Evolutionary conservation across 2,888 invertebrate species (phyloP).

Genomic region (Nysson spinosus): DNA sequence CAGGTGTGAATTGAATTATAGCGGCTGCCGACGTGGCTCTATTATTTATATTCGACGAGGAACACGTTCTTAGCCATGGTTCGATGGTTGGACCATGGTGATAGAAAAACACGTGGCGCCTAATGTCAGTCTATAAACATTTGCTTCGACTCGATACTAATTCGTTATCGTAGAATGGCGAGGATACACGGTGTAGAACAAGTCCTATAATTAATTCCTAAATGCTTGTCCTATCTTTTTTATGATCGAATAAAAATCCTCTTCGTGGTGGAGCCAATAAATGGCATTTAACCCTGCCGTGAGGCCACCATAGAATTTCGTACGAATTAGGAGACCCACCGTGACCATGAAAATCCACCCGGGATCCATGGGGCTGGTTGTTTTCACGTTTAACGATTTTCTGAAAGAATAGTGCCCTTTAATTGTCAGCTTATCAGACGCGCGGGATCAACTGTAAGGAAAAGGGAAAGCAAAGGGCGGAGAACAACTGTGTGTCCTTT

Average conservation of each 20-base stretch:
- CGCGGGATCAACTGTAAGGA: constrained; percentile 54
- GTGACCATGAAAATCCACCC: neutral
- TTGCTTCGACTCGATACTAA: constrained; percentile 46
- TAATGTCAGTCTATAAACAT: constrained; percentile 55
- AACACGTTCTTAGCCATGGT: constrained; percentile 45
- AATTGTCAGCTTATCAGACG: constrained; percentile 58
- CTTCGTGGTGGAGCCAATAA: constrained; percentile 16
- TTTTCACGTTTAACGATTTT: constrained; percentile 36
- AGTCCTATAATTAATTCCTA: constrained; percentile 44
- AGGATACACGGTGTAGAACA: constrained; percentile 14
- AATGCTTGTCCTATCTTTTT: constrained; percentile 26
- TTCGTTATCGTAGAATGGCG: constrained; percentile 52
- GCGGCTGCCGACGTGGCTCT: constrained; percentile 59
- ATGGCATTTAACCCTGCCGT: too few relatives aligned
- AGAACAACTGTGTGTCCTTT: constrained; percentile 35
- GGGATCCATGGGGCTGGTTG: constrained; percentile 4
- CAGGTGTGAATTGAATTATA: constrained; percentile 75
- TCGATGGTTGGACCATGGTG: constrained; percentile 37
- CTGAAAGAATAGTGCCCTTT: constrained; percentile 47
- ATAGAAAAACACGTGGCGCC: constrained; percentile 45
- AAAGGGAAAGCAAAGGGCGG: constrained; percentile 48
- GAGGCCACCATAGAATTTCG: neutral
- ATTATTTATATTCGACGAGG: constrained; percentile 64
- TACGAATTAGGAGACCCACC: neutral
- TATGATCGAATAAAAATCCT: constrained; percentile 28